phyloP scores from a whole-genome alignment of 2,888 invertebrate species.

The Epicampocera succincta region DNA sequence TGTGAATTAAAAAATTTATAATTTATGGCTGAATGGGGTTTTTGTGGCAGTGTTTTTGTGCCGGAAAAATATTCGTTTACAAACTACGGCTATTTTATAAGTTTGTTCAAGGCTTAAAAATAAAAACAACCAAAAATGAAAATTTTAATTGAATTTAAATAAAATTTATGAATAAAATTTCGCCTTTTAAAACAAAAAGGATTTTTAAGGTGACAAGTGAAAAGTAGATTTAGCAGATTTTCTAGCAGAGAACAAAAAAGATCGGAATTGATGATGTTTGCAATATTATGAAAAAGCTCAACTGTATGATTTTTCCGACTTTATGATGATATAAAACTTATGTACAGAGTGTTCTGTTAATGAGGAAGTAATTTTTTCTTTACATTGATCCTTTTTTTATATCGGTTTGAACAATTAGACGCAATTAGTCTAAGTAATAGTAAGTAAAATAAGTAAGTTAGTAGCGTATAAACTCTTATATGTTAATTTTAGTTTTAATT shows the following conservation, averaged over 20 bases:
- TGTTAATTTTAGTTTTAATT: too few relatives aligned
- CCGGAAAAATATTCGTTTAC: constrained; percentile 13
- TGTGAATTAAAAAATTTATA: constrained; percentile 51
- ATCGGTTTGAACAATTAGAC: too few relatives aligned
- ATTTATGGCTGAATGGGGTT: constrained; percentile 57
- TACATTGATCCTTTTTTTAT: too few relatives aligned
- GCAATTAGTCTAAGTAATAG: too few relatives aligned
- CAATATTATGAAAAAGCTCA: background rate
- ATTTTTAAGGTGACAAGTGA: background rate
- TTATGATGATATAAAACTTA: too few relatives aligned
- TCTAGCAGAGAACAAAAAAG: background rate
- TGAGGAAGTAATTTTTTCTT: too few relatives aligned
- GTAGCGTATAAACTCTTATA: too few relatives aligned
- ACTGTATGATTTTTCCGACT: too few relatives aligned
- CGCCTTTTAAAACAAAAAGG: background rate
- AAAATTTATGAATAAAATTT: constrained; percentile 24
- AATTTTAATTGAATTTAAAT: constrained; percentile 54
- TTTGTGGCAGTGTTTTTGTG: constrained; percentile 30
- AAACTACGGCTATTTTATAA: constrained; percentile 46
- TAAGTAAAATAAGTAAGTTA: too few relatives aligned
- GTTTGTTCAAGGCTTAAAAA: background rate
- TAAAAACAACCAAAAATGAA: background rate
- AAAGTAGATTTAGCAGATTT: too few relatives aligned
- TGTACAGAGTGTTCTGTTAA: too few relatives aligned
- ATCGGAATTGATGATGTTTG: background rate